Evolutionary conservation across 2,113 vertebrate species (phyloP).

Genomic region (Cromileptes altivelis): DNA sequence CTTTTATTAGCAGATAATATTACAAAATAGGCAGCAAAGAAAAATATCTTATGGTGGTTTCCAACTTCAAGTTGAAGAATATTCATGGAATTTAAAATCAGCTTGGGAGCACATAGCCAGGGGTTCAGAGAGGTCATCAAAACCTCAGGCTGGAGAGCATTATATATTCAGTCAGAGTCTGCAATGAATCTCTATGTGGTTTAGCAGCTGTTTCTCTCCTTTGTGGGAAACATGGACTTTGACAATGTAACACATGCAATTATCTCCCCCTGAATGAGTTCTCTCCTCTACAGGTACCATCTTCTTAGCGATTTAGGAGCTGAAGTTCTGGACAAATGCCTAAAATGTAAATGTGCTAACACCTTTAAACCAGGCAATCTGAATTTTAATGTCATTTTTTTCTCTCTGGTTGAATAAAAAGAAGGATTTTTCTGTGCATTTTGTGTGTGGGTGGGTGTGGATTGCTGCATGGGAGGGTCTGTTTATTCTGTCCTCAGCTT

Average conservation of each 20-base stretch:
- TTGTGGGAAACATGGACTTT: conserved; percentile 10
- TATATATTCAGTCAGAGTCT: conserved; percentile 14
- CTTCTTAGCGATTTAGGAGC: conserved; percentile 5
- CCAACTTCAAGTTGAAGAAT: conserved; percentile 15
- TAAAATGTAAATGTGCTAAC: conserved; percentile 34
- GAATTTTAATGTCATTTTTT: conserved; percentile 22
- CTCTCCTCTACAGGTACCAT: neutral
- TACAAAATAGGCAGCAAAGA: neutral
- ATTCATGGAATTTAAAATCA: conserved; percentile 32
- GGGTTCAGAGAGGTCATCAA: conserved; percentile 22
- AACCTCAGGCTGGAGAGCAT: conserved; percentile 12
- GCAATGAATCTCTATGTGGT: conserved; percentile 13
- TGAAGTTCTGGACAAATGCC: conserved; percentile 23
- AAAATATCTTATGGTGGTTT: conserved; percentile 1
- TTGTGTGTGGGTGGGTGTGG: conserved; percentile 46
- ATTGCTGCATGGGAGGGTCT: conserved; percentile 26
- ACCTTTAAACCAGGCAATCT: conserved; percentile 26
- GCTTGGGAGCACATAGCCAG: conserved; percentile 3
- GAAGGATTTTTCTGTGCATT: conserved; percentile 14
- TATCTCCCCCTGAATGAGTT: conserved; percentile 20
- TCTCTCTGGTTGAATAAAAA: conserved; percentile 4
- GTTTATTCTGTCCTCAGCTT: conserved; percentile 25
- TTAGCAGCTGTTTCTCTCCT: conserved; percentile 38
- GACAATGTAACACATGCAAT: conserved; percentile 19
- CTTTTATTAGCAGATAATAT: neutral